phyloP scores from a whole-genome alignment of 2,113 vertebrate species.

The Ovibos moschatus region DNA sequence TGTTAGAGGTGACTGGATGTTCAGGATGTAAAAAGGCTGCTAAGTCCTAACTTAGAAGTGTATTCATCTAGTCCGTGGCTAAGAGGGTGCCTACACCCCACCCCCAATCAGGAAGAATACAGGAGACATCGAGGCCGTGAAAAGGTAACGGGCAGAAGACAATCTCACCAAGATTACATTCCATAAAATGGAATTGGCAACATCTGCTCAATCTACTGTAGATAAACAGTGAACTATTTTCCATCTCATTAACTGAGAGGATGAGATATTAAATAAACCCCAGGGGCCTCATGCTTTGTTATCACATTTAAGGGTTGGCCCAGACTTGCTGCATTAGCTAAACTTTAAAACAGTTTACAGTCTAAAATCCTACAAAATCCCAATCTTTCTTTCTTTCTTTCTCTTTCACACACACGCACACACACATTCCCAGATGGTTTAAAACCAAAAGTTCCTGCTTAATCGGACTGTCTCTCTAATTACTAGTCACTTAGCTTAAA shows the following conservation, averaged over 20 bases:
- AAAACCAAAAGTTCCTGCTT: conserved; percentile 68
- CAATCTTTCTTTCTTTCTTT: background rate
- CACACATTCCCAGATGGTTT: conserved; percentile 57
- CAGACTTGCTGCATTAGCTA: conserved; percentile 73
- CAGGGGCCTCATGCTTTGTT: conserved; percentile 76
- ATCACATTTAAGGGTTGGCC: conserved; percentile 75
- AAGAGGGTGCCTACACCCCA: conserved; percentile 9
- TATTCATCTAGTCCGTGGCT: conserved; percentile 27
- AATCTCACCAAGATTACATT: conserved; percentile 78
- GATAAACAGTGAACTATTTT: conserved; percentile 86
- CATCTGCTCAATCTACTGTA: conserved; percentile 86
- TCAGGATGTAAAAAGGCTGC: background rate
- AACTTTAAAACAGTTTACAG: conserved; percentile 50
- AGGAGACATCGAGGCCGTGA: conserved; percentile 67
- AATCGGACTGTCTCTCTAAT: conserved; percentile 79
- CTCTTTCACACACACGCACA: background rate
- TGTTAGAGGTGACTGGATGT: background rate
- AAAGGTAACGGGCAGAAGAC: conserved; percentile 78
- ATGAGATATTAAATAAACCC: conserved; percentile 83
- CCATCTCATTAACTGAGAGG: conserved; percentile 84
- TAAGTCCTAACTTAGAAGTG: conserved; percentile 33
- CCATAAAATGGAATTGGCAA: conserved; percentile 83
- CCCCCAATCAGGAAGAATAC: conserved; percentile 20
- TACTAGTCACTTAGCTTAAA: conserved; percentile 84
- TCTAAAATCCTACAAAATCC: conserved; percentile 38